Base-by-base conservation (phyloP, 2,113 vertebrate genomes). In the Andinoacara biseriatus region DNA sequence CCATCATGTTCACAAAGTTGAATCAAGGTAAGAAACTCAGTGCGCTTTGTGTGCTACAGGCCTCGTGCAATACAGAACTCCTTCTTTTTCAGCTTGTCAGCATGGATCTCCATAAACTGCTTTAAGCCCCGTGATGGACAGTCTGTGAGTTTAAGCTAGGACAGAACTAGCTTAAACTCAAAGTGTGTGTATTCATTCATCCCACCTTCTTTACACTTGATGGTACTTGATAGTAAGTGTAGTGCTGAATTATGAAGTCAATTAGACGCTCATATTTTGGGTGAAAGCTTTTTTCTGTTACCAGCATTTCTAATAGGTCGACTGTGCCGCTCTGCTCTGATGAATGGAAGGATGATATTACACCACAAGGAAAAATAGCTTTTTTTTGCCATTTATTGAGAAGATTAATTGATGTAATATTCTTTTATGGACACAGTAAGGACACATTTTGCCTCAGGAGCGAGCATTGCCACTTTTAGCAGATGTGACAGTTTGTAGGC, bases 101-200 rank as follows among this genome's bases (percentile, higher is more conserved):
- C 14, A 58, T 65, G 18, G 2, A 33, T 69, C 56, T 56, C 67
- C 52, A 20, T 22, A 29, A 75, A 74, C 22, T 2, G 13, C 26
- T 82, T 85, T 57, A 75, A 75, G 82, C 33, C 54, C 35, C 79
- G 54, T 78, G 81, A 60, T 78, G 40, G 78, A 63, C 74, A 67
- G 65, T 10, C 76, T 56, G 31, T 17, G 72, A 86, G 60, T 76
- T 83, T 63, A 40, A 60, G 22, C 24, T 22, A 24, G 43, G 65
- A 31, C 49, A 31, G 31, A 72, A 26, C n/a, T n/a, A n/a, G n/a
- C n/a, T n/a, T n/a, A n/a, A n/a, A n/a, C n/a, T n/a, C n/a, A n/a
- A n/a, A n/a, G n/a, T n/a, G 43, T 49, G 63, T 69, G 65, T 24
- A 49, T 29, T 69, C 65, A 69, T 38, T 38, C 33, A n/a, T 62